Percentiles rank a stretch among this genome's conserved stretches.
These are phyloP conservation scores for Conchocele bisecta DNA, from an alignment of 2,888 invertebrate genomes.

Conservation along the genomic window DNA sequence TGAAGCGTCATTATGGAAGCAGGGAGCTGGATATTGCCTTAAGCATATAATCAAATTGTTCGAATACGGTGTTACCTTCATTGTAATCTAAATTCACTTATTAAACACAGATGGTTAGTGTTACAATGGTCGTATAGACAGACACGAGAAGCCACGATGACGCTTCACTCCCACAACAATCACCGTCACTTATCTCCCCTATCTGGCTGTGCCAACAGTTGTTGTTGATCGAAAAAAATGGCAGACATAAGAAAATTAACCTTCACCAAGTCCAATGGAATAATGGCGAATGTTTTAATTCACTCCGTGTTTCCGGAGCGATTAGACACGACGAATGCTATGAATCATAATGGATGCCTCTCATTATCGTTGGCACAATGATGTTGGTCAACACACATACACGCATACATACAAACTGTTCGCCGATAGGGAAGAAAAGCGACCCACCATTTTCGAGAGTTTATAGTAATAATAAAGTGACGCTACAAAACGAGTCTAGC, in stretches of 20 bases:
- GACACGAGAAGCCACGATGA: background rate
- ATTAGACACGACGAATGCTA: too few species aligned
- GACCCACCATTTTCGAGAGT: slow-evolving; percentile 12
- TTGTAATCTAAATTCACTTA: background rate
- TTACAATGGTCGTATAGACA: background rate
- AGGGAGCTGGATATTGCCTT: slow-evolving; percentile 68
- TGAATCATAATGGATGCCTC: too few species aligned
- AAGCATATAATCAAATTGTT: slow-evolving; percentile 4
- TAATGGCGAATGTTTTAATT: too few species aligned
- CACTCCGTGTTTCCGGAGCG: too few species aligned
- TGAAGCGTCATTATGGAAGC: slow-evolving; percentile 29
- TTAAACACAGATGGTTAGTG: background rate
- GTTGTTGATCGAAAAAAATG: too few species aligned
- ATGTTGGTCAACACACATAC: slow-evolving; percentile 60
- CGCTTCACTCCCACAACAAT: too few species aligned
- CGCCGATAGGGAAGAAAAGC: slow-evolving; percentile 53
- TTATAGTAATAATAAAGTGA: slow-evolving; percentile 8
- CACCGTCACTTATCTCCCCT: too few species aligned
- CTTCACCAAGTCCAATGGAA: too few species aligned
- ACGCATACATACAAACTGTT: slow-evolving; percentile 53
- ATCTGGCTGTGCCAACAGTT: too few species aligned
- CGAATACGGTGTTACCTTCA: background rate
- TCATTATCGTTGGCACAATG: slow-evolving; percentile 39
- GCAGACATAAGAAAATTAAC: too few species aligned
- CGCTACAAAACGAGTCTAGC: slow-evolving; percentile 6